These are phyloP conservation scores for Ailurus styani DNA, from an alignment of 2,113 vertebrate species.

Conservation along the genomic window DNA sequence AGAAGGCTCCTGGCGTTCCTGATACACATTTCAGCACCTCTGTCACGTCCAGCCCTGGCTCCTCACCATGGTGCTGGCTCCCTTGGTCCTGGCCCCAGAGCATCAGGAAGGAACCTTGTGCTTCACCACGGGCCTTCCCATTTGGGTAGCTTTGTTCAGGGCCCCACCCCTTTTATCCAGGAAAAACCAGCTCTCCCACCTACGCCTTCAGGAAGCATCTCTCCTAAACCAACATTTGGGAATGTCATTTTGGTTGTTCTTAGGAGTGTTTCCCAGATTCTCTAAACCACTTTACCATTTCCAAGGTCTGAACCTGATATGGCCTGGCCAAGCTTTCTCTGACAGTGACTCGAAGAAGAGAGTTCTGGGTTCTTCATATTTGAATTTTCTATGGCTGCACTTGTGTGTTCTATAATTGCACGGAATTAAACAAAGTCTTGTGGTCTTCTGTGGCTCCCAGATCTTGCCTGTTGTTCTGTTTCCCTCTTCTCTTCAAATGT, in stretches of 20 bases:
- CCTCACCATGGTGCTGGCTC: too few relatives aligned
- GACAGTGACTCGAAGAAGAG: not conserved
- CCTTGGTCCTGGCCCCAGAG: not conserved
- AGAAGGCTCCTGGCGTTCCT: not conserved
- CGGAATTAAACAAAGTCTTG: not conserved
- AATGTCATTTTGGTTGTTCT: not conserved
- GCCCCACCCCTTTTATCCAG: not conserved
- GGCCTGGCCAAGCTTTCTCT: not conserved
- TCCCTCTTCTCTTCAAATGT: not conserved
- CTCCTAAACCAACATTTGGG: not conserved
- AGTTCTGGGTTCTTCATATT: not conserved
- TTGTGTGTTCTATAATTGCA: not conserved
- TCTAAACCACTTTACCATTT: not conserved
- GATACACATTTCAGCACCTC: not conserved
- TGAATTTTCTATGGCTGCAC: not conserved
- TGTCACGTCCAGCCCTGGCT: rapidly evolving
- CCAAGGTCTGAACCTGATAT: not conserved
- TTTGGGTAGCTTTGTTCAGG: not conserved
- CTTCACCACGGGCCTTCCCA: not conserved
- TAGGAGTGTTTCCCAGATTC: not conserved
- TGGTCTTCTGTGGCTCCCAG: not conserved
- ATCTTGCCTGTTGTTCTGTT: not conserved
- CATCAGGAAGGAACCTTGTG: not conserved
- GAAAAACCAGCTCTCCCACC: not conserved
- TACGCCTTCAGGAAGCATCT: not conserved